A percentile compares a stretch with the other conserved stretches of the same genome.
Conservation (phyloP, 1,140 invertebrate species). For the Phortica variegata region DNA sequence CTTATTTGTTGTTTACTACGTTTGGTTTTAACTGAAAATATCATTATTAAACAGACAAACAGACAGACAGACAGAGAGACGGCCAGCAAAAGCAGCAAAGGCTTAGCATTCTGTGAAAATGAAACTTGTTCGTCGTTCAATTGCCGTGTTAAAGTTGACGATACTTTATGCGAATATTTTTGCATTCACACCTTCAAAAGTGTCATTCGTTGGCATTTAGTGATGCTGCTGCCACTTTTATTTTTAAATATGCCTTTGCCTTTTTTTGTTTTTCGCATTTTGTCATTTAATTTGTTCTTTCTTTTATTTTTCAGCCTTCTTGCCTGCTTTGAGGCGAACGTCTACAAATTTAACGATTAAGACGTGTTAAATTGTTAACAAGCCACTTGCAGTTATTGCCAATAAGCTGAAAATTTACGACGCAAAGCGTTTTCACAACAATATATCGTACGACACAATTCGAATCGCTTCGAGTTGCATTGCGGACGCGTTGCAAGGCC, state of each 20-base stretch:
- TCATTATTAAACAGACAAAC: slow-evolving; percentile 43
- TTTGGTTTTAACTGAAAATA: slow-evolving; percentile 32
- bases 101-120: slow-evolving; percentile 21
- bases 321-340: too few species aligned
- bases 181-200: slow-evolving; percentile 56
- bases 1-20: too few species aligned
- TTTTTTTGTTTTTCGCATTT: slow-evolving; percentile 2
- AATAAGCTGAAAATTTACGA: slow-evolving; percentile 57
- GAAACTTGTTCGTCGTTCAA: too few species aligned
- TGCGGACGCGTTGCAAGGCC: neutral
- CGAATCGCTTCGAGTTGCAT: neutral
- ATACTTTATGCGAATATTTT: slow-evolving; percentile 29
- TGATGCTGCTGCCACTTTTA: slow-evolving; percentile 11
- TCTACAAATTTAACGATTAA: slow-evolving; percentile 57
- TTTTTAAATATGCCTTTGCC: neutral
- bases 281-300: slow-evolving; percentile 15
- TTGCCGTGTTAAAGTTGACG: slow-evolving; percentile 19
- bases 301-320: neutral
- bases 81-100: neutral
- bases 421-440: slow-evolving; percentile 25
- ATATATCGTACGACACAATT: neutral
- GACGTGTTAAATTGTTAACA: slow-evolving; percentile 58
- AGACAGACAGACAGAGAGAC: slow-evolving; percentile 7
- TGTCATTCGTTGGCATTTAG: slow-evolving; percentile 52
- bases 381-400: slow-evolving; percentile 56